A percentile compares a stretch with the other conserved stretches of the same genome.
Evolutionary conservation across 2,113 vertebrate species (phyloP).

Genomic region (Litocranius walleri): DNA sequence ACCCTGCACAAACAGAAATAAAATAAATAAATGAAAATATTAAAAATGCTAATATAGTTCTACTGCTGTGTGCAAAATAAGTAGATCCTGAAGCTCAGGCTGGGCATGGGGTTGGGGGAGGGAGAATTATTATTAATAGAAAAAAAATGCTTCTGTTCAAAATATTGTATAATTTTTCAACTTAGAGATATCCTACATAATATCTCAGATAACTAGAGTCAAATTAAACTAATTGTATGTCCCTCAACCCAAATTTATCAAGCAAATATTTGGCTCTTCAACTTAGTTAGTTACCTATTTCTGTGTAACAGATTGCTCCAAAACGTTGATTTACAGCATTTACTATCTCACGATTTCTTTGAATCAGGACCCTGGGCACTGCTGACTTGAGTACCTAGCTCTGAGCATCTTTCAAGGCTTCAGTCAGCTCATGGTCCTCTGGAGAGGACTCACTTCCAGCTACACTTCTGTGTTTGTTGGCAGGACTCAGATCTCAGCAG

Average conservation of each 20-base stretch:
- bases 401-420: neutral
- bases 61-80: neutral
- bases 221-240: neutral
- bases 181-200: neutral
- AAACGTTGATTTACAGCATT: neutral
- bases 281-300: neutral
- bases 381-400: too few relatives aligned
- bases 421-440: neutral
- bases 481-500: neutral
- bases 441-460: neutral
- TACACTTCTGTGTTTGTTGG: too few relatives aligned
- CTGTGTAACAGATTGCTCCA: neutral
- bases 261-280: neutral
- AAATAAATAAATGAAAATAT: neutral
- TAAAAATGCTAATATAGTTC: constrained; percentile 7
- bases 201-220: neutral
- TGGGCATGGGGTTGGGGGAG: neutral
- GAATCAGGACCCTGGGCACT: neutral
- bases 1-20: neutral
- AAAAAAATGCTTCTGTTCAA: neutral
- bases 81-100: neutral
- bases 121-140: neutral
- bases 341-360: neutral
- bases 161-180: constrained; percentile 2
- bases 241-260: neutral